Evolutionary conservation across 2,888 invertebrate genomes (phyloP).

Genomic region (Meiosimyza decipiens): DNA sequence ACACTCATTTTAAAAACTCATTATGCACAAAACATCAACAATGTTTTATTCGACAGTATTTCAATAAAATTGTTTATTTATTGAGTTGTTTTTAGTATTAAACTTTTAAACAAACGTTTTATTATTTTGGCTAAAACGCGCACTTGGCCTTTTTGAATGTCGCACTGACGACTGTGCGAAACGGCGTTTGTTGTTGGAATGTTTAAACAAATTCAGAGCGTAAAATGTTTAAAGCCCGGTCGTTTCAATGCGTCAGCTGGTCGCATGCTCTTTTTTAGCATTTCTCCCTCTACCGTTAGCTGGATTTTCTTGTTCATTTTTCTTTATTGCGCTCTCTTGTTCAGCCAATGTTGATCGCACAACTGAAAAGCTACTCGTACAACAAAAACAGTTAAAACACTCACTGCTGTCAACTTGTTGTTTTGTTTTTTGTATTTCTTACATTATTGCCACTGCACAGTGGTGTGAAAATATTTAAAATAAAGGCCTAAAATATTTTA

Average conservation of each 20-base stretch:
- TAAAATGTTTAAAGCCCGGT: background rate
- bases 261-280: conserved; percentile 15
- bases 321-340: background rate
- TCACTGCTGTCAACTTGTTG: conserved; percentile 1
- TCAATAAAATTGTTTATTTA: too few species aligned
- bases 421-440: conserved; percentile 14
- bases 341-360: background rate
- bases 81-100: background rate
- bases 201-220: conserved; percentile 4
- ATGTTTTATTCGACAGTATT: too few species aligned
- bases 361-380: background rate
- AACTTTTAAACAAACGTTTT: background rate
- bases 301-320: background rate
- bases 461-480: too few species aligned
- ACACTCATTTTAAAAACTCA: background rate
- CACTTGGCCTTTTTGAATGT: background rate
- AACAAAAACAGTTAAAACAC: conserved; percentile 36
- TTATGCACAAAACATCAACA: too few species aligned
- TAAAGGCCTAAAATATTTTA: too few species aligned
- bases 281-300: background rate
- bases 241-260: conserved; percentile 20
- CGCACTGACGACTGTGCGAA: conserved; percentile 25
- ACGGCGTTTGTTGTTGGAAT: conserved; percentile 30
- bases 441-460: background rate
- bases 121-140: background rate